Evolutionary conservation across 2,113 vertebrate genomes (phyloP).

Genomic region (Phylloscopus whistleri): DNA sequence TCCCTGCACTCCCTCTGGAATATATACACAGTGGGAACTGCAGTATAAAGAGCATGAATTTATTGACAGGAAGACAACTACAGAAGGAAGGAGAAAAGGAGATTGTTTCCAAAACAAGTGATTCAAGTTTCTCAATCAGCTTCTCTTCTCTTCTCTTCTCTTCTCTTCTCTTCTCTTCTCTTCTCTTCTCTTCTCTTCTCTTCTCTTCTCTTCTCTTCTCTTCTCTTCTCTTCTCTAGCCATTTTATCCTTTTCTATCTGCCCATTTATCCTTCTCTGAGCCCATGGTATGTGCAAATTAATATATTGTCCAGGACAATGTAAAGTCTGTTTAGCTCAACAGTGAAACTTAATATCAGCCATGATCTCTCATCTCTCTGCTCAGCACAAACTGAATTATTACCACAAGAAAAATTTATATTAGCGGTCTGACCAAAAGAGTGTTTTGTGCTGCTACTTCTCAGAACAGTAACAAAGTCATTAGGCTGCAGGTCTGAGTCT

Average conservation of each 20-base stretch:
- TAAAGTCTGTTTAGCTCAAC: neutral
- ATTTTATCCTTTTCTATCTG: neutral
- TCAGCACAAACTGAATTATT: neutral
- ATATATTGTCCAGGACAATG: neutral
- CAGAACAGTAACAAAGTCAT: neutral
- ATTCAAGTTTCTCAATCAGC: neutral
- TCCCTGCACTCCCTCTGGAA: neutral
- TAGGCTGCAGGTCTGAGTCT: neutral
- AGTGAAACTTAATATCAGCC: neutral
- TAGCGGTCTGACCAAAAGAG: neutral
- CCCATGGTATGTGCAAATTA: neutral
- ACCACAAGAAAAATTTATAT: neutral
- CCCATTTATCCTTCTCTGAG: neutral
- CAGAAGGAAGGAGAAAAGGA: neutral
- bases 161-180: neutral
- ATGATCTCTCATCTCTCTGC: neutral
- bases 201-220: neutral
- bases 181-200: neutral
- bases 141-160: neutral
- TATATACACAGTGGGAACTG: neutral
- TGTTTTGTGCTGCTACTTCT: neutral
- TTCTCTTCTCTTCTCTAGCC: neutral
- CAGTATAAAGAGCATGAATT: neutral
- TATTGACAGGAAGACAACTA: neutral
- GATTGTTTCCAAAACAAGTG: neutral